Evolutionary conservation across 2,888 invertebrate genomes (phyloP), one percentile per base, ranked within the genome.

Genomic region (Ophion ventricosus): DNA sequence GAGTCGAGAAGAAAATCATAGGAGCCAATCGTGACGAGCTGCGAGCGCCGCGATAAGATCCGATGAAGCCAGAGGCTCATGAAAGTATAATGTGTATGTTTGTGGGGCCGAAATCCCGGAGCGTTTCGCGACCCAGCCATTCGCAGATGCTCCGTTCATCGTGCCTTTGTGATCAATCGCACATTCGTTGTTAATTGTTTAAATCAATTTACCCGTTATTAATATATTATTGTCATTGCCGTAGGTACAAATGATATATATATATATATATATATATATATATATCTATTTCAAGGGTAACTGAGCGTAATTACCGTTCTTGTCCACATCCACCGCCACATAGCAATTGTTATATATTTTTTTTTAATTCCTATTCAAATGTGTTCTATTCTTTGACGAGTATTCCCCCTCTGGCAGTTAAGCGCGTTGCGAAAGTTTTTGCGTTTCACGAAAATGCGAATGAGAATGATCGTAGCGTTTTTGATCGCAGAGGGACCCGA

Each of bases 141-240:
- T 87, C 87, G 85, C 79, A 23, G 56, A 77, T 72, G 76, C 84
- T 87, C 87, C 81, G 73, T 61, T 74, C 66, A 43, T 83, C 85
- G 87, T 86, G 87, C 85, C 87, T 85, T 86, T 82, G 82, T 84
- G 82, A 87, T 81, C 82, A 86, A 67, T 80, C 70, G 79, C 78
- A 70, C 70, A 78, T 84, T 75, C 83, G 40, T 81, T 78, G 81
- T 84, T 82, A 80, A 69, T 69, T 75, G 63, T 81, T 79, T 74
- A 67, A 82, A 76, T 80, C 76, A 66, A 78, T 69, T 74, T 54
- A 26, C 25, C 74, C 77, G 78, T 78, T 78, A 84, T 73, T 26
- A 78, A 59, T 78, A 70, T 78, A 66, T 69, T 67, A 79, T 69
- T 64, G 40, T 79, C 35, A 75, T 40, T 69, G 8, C 64, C 70